Evolutionary conservation across 2,113 vertebrate genomes (phyloP).

Genomic region (Syrrhaptes paradoxus): DNA sequence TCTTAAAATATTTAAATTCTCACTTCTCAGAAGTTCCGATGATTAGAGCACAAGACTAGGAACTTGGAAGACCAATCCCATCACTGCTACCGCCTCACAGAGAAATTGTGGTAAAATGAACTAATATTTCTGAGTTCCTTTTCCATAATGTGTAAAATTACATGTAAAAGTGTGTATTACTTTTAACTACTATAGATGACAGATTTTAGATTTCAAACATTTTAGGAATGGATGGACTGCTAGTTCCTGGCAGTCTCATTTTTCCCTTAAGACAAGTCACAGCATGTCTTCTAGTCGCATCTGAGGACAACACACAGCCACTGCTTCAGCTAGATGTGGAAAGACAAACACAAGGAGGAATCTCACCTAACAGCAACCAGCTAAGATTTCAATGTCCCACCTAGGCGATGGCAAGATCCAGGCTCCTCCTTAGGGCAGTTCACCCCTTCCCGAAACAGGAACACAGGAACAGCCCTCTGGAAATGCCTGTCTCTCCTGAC

Average conservation of each 20-base stretch:
- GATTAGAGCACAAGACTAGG: not conserved
- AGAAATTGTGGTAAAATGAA: not conserved
- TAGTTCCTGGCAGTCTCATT: not conserved
- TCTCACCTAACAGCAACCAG: not conserved
- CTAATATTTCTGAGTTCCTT: not conserved
- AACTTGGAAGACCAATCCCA: not conserved
- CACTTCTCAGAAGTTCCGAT: not conserved
- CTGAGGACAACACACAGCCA: not conserved
- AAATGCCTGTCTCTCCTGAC: too few relatives aligned
- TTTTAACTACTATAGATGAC: not conserved
- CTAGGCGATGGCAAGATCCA: accelerated
- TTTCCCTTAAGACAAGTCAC: not conserved
- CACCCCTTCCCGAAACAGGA: not conserved
- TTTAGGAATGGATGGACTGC: not conserved
- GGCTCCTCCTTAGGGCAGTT: not conserved
- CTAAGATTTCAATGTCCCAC: too few relatives aligned
- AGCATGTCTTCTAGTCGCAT: not conserved
- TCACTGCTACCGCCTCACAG: not conserved
- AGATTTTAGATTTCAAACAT: not conserved
- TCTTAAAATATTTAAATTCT: constrained; percentile 26
- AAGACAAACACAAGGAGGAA: not conserved
- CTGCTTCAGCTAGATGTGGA: not conserved
- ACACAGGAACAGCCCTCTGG: not conserved
- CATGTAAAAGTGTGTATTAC: not conserved
- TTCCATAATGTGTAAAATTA: not conserved